Percentiles rank a stretch among this genome's conserved stretches.
phyloP scores from a whole-genome alignment of 2,113 vertebrate species.

The Macquaria ambigua region DNA sequence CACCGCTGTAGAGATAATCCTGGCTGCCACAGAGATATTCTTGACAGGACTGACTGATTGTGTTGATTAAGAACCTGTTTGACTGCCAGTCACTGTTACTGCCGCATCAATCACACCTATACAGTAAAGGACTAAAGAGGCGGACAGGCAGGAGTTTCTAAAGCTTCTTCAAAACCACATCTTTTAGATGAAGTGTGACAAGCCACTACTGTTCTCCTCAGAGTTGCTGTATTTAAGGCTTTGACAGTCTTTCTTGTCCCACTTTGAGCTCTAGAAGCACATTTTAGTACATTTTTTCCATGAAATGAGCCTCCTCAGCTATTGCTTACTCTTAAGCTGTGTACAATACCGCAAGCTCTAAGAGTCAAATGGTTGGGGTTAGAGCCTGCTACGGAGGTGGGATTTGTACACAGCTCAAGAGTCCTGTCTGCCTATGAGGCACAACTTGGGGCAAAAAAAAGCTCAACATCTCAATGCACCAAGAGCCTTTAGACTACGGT shows the following conservation, averaged over 20 bases:
- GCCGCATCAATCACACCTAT: constrained; percentile 5
- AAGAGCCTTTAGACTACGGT: not conserved
- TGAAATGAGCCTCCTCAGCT: not conserved
- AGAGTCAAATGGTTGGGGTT: not conserved
- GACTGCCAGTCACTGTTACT: constrained; percentile 41
- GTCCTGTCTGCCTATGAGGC: constrained; percentile 11
- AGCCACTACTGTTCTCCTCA: not conserved
- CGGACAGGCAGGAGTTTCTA: not conserved
- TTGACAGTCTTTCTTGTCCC: not conserved
- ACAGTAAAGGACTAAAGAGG: not conserved
- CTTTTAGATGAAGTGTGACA: not conserved
- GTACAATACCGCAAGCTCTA: not conserved
- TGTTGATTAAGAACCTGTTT: constrained; percentile 15
- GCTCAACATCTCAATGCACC: not conserved
- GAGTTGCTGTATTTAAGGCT: constrained; percentile 23
- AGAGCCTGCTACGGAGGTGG: not conserved
- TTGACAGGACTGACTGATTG: constrained; percentile 32
- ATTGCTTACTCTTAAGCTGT: constrained; percentile 1
- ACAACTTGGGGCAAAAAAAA: constrained; percentile 6
- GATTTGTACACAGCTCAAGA: not conserved
- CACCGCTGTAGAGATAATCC: constrained; percentile 11
- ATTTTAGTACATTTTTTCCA: constrained; percentile 3
- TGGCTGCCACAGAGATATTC: constrained; percentile 14
- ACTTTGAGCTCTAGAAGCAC: constrained; percentile 18
- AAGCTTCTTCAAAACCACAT: not conserved